Evolutionary conservation across 2,888 invertebrate species (phyloP), one percentile per base, ranked within the genome.

Genomic region (Alsophila aescularia): DNA sequence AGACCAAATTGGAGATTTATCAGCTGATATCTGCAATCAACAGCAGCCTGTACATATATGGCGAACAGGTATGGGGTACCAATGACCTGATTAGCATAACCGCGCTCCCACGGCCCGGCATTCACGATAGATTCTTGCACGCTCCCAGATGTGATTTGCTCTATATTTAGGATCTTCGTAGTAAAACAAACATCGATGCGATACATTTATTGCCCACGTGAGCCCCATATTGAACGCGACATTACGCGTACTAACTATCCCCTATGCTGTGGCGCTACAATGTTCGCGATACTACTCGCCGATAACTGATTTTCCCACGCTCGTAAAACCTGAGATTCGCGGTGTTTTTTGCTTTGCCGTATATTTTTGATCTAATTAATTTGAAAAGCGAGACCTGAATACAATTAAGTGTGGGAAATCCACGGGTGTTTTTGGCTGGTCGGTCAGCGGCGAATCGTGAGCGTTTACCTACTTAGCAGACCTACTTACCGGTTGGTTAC

Each of bases 81-180:
- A 91, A 90, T 81, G 91, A 90, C 91, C 90, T 90, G 84, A 71
- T 90, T 90, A 84, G 78, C 90, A 90, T 90, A 90, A 84, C 69
- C 65, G 62, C 79, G 89, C 84, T 90, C 90, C 85, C 90, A 90
- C 90, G 90, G 73, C 83, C 80, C 77, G 69, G 68, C 74, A 70
- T 79, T 83, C 76, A 81, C 87, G 84, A 90, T 90, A 90, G 90
- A 90, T 90, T 90, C 90, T 89, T 90, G 87, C 90, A 90, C 90
- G 90, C 85, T 85, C 80, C 75, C 75, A 80, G 76, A 79, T 84
- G 84, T 85, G 88, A 88, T 89, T 87, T 90, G 90, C 90, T 90
- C 90, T 90, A 90, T 90, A 90, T 90, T 90, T 86, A 90, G 89
- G 89, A 88, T 85, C 77, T 78, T 79, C 76, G 77, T 85, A 86